Percentiles rank a stretch among this genome's conserved stretches.
Conservation (phyloP, 2,888 invertebrate species). For the Pollenia amentaria region DNA sequence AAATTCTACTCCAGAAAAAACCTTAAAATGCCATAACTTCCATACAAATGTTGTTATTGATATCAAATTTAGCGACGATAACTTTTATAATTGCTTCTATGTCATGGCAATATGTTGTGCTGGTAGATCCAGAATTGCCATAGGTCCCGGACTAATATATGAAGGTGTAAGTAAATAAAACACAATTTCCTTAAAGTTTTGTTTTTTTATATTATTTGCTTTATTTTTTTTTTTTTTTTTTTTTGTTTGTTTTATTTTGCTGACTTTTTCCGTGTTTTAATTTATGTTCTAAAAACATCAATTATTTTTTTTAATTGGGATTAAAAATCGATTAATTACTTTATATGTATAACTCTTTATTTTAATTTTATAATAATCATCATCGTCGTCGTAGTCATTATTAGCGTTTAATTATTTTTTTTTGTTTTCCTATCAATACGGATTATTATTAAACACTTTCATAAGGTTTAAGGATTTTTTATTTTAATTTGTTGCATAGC, state of each 20-base stretch:
- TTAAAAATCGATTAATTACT: slow-evolving; percentile 61
- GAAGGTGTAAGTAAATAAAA: slow-evolving; percentile 36
- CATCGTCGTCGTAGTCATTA: slow-evolving; percentile 50
- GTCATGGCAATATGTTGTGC: no score
- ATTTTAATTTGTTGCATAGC: slow-evolving; percentile 77
- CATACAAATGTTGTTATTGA: no score
- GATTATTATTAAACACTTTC: slow-evolving; percentile 23
- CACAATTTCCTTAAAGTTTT: slow-evolving; percentile 69
- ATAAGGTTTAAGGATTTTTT: slow-evolving; percentile 11
- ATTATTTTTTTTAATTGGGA: slow-evolving; percentile 56
- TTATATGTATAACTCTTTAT: slow-evolving; percentile 22
- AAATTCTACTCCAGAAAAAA: no score
- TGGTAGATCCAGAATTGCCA: no score
- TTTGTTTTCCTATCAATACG: slow-evolving; percentile 35
- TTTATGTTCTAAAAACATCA: slow-evolving; percentile 69
- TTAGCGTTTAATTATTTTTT: slow-evolving; percentile 49
- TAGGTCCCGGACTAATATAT: no score
- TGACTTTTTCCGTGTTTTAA: slow-evolving; percentile 69
- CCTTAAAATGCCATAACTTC: no score
- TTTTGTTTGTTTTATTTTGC: slow-evolving; percentile 48
- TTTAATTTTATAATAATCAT: slow-evolving; percentile 42
- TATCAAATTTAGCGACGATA: no score
- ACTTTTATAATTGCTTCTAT: no score
- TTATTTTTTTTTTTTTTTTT: slow-evolving; percentile 72
- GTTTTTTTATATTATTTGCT: slow-evolving; percentile 72